Evolutionary conservation across 2,113 vertebrate species (phyloP).

Genomic region (Scytalopus superciliaris): DNA sequence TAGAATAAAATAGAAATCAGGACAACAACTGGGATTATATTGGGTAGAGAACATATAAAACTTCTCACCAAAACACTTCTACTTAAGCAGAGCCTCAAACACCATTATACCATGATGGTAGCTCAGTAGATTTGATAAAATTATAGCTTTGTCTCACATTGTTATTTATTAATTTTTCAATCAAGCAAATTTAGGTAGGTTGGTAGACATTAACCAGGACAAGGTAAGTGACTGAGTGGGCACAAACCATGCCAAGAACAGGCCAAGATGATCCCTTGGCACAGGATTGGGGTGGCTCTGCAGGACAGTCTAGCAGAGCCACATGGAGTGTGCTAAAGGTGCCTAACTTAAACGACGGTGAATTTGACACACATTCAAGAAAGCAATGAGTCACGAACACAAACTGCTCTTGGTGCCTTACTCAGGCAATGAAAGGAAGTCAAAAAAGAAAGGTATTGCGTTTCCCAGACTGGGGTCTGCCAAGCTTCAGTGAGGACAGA

Average conservation of each 20-base stretch:
- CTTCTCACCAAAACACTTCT: neutral
- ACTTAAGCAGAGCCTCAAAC: neutral
- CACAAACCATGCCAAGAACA: fast-evolving
- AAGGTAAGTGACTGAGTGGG: neutral
- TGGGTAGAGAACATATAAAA: neutral
- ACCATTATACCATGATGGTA: fast-evolving
- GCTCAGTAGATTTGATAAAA: neutral
- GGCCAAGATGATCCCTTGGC: neutral
- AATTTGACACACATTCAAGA: slow-evolving; percentile 4
- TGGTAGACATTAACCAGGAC: neutral
- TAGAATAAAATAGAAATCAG: neutral
- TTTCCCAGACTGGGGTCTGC: neutral
- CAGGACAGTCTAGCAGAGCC: slow-evolving; percentile 19
- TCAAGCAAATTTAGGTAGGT: neutral
- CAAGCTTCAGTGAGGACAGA: neutral
- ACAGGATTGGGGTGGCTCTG: neutral
- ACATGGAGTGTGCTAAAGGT: neutral
- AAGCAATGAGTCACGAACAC: neutral
- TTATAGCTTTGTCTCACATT: neutral
- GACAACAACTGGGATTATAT: neutral
- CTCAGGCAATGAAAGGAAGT: neutral
- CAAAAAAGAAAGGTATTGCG: neutral
- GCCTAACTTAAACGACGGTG: neutral
- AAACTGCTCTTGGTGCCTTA: neutral
- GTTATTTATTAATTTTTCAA: neutral